Base-by-base conservation (phyloP, 2,888 invertebrate species). In the Sphaeridia pumilis region DNA sequence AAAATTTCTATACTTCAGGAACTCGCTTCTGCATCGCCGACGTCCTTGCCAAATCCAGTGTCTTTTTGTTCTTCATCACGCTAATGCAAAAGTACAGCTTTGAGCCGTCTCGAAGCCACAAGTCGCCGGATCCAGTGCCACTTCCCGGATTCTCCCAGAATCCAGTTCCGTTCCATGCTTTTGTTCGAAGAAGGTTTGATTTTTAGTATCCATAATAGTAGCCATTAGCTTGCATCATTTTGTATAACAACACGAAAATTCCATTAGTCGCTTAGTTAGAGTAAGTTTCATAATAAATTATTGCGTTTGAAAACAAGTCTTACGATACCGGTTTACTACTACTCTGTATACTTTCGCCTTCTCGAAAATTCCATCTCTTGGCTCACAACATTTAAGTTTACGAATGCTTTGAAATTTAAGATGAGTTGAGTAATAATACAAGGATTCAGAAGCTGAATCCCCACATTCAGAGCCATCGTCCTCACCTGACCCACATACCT, bases 21-120 rank as follows among this genome's bases (percentile, higher is more conserved):
- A 60, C 58, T 38, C 38, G 60, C 35, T 41, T 43, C 17, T 60
- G 60, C 24, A 38, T 60, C 4, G 60, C 58, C 10, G 60, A 60
- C 31, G 26, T 21, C 3, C 36, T 58, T 4, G 58, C 60, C 12
- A 49, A 49, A 28, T 43, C 53, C 20, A 49, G 52, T 12, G 27
- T 60, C 4, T 60, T 58, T 28, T 48, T 50, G n/a, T 60, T 58
- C 34, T 56, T 60, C 42, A 52, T 52, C 1, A 43, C 55, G 1
- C 25, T 60, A 7, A 22, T 58, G 34, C 60, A 60, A 52, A 54
- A 54, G 5, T 60, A 56, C 31, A 43, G 25, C 10, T 56, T 60
- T 42, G 25, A 26, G n/a, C 28, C 46, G 44, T 41, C 54, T 1
- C 48, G 49, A 1, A 10, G 20, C 4, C 55, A 57, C 36, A 45